These are phyloP conservation scores for Haliclona indistincta DNA, from an alignment of 37 sponge, comb jelly and placozoan species.

Conservation along the genomic window DNA sequence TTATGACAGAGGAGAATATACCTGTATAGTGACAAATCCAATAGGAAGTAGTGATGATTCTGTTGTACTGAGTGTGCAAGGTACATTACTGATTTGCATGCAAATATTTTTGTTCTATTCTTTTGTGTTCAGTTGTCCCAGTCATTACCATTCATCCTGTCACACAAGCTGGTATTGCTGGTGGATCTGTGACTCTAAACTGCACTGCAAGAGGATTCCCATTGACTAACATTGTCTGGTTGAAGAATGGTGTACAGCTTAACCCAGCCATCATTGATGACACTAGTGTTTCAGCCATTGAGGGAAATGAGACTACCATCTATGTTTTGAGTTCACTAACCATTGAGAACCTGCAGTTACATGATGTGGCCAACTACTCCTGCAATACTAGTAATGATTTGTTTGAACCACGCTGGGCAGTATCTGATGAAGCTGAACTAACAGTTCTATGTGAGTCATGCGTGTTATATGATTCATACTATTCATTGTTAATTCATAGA, in stretches of 20 bases:
- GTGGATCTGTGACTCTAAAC: background rate
- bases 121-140: background rate
- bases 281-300: background rate
- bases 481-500: too few species aligned
- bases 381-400: constrained; percentile 5
- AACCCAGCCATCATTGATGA: background rate
- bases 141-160: constrained; percentile 1
- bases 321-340: background rate
- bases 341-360: background rate
- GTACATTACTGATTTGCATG: background rate
- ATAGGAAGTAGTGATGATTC: background rate
- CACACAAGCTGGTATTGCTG: constrained; percentile 1
- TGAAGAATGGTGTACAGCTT: background rate
- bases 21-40: background rate
- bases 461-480: too few species aligned
- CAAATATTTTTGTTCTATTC: background rate
- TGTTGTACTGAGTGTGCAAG: background rate
- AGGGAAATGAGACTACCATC: background rate
- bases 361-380: constrained; percentile 4
- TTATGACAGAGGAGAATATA: constrained; percentile 1
- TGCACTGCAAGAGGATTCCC: background rate
- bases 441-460: constrained; percentile 4
- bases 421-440: background rate
- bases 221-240: background rate
- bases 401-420: background rate